A percentile compares a stretch with the other conserved stretches of the same genome.
phyloP scores from a whole-genome alignment of 2,888 invertebrate species.

The Acanthosepion esculentum region DNA sequence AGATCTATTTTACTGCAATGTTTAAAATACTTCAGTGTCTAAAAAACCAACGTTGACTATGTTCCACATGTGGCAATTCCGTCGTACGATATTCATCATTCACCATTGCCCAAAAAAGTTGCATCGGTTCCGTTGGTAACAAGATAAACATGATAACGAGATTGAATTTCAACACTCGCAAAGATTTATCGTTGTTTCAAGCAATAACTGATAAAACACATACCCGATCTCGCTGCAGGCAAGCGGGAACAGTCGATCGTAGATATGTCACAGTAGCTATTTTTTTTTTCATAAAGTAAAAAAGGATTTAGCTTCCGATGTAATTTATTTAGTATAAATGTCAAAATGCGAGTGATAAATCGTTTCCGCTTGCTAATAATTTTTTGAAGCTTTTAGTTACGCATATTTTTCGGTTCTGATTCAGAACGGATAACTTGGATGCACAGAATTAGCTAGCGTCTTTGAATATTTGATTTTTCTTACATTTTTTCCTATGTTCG shows the following conservation, averaged over 20 bases:
- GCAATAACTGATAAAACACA: background rate
- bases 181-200: background rate
- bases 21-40: background rate
- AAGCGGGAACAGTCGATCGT: background rate
- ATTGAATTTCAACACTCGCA: background rate
- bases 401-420: background rate
- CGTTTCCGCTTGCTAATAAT: background rate
- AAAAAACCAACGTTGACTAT: background rate
- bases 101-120: background rate
- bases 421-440: background rate
- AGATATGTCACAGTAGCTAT: background rate
- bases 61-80: too few relatives aligned
- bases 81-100: too few relatives aligned
- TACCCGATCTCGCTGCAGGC: background rate
- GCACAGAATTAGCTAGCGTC: background rate
- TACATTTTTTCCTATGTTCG: background rate
- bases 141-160: background rate
- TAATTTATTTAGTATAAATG: background rate
- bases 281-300: background rate
- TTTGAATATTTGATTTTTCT: background rate
- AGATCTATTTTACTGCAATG: too few relatives aligned
- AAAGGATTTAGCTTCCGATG: background rate
- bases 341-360: background rate
- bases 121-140: background rate
- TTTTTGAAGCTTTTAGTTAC: background rate